phyloP scores from a whole-genome alignment of 1,140 invertebrate genomes.

The Drosophila nigromelanica region DNA sequence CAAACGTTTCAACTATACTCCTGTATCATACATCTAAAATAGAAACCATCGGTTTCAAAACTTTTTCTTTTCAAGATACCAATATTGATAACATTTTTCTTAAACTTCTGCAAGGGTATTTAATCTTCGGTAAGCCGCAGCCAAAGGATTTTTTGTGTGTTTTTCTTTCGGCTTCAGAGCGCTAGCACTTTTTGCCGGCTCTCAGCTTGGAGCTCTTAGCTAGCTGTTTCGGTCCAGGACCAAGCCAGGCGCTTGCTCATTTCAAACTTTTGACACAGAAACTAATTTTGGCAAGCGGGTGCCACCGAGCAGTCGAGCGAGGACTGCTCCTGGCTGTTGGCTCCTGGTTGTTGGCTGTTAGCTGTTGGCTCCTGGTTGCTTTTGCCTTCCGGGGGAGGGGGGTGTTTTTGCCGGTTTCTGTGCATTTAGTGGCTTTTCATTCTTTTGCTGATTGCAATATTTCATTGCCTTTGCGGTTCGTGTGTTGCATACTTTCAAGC shows the following conservation, averaged over 20 bases:
- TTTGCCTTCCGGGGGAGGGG: background rate
- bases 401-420: constrained; percentile 14
- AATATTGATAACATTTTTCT: too few species aligned
- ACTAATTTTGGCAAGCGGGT: constrained; percentile 81
- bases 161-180: constrained; percentile 15
- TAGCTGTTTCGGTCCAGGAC: constrained; percentile 18
- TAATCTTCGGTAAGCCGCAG: too few species aligned
- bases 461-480: constrained; percentile 81
- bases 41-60: too few species aligned
- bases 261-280: constrained; percentile 82
- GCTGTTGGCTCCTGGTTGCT: background rate
- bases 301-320: constrained; percentile 47
- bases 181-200: constrained; percentile 6
- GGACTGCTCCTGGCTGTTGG: constrained; percentile 6
- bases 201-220: constrained; percentile 14
- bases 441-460: constrained; percentile 82
- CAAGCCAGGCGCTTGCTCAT: constrained; percentile 71
- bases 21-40: too few species aligned
- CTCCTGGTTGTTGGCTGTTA: constrained; percentile 18
- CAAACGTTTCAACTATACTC: too few species aligned
- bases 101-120: too few species aligned
- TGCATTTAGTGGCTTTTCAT: constrained; percentile 73
- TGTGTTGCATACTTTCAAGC: constrained; percentile 79
- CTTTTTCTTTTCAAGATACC: too few species aligned
- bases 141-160: background rate